Evolutionary conservation across 2,797 vertebrate genomes (phyloP).

Genomic region (Arnoldichthys spilopterus): DNA sequence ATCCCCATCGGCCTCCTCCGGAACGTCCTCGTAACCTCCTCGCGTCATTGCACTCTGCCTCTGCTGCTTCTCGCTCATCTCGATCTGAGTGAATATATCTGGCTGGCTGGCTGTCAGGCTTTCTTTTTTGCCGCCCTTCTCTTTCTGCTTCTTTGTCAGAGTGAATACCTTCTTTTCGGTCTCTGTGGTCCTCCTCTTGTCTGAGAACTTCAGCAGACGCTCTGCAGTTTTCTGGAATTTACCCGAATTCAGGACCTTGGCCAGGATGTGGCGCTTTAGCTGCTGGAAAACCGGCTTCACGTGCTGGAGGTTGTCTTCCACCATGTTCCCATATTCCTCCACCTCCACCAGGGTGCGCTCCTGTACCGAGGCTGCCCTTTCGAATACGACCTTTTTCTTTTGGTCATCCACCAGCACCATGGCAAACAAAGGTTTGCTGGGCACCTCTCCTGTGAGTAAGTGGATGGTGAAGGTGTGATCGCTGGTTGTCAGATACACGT

Average conservation of each 20-base stretch:
- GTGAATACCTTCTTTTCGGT: slow-evolving; percentile 89
- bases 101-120: slow-evolving; percentile 82
- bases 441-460: slow-evolving; percentile 84
- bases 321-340: slow-evolving; percentile 82
- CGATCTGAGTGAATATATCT: slow-evolving; percentile 95
- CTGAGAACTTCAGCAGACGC: slow-evolving; percentile 88
- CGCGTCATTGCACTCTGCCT: slow-evolving; percentile 85
- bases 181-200: slow-evolving; percentile 90
- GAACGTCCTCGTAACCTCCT: slow-evolving; percentile 84
- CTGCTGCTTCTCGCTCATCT: slow-evolving; percentile 88
- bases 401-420: slow-evolving; percentile 85
- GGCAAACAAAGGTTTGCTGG: slow-evolving; percentile 84
- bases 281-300: slow-evolving; percentile 95
- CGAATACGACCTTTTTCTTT: slow-evolving; percentile 89
- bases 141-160: slow-evolving; percentile 82
- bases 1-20: slow-evolving; percentile 87
- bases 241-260: slow-evolving; percentile 87
- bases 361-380: slow-evolving; percentile 70
- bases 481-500: slow-evolving; percentile 86
- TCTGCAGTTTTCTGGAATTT: slow-evolving; percentile 90
- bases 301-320: slow-evolving; percentile 90
- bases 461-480: slow-evolving; percentile 88
- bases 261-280: slow-evolving; percentile 91
- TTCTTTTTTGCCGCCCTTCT: slow-evolving; percentile 79
- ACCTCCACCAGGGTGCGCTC: slow-evolving; percentile 79